Conservation (phyloP, 2,113 vertebrate species). For the Irena cyanogastra region DNA sequence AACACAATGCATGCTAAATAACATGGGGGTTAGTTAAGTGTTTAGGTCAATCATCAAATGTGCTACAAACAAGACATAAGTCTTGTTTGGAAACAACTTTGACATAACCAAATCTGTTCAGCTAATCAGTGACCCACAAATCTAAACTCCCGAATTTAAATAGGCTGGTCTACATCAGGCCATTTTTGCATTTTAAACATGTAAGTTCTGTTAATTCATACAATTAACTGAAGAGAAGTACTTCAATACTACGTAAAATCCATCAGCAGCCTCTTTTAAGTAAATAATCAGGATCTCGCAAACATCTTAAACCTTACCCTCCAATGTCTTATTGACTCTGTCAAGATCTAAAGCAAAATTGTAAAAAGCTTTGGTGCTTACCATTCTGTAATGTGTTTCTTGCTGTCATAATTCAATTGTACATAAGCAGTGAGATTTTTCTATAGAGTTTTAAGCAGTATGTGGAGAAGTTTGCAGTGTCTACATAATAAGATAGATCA, state of each 20-base stretch:
- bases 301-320: not conserved
- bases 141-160: not conserved
- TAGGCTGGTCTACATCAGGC: not conserved
- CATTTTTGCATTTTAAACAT: not conserved
- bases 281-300: not conserved
- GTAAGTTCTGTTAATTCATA: not conserved
- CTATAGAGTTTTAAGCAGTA: not conserved
- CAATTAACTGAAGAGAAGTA: not conserved
- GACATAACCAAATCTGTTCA: not conserved
- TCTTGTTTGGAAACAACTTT: not conserved
- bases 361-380: not conserved
- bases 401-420: not conserved
- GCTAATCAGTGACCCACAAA: not conserved
- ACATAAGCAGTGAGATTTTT: not conserved
- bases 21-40: not conserved
- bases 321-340: not conserved
- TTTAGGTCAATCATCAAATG: not conserved
- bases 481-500: not conserved
- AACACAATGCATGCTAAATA: not conserved
- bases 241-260: not conserved
- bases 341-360: not conserved
- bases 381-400: not conserved
- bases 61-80: not conserved
- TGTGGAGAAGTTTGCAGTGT: not conserved
- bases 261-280: not conserved